Conservation (phyloP, 2,888 invertebrate species). For the Bombylius major region DNA sequence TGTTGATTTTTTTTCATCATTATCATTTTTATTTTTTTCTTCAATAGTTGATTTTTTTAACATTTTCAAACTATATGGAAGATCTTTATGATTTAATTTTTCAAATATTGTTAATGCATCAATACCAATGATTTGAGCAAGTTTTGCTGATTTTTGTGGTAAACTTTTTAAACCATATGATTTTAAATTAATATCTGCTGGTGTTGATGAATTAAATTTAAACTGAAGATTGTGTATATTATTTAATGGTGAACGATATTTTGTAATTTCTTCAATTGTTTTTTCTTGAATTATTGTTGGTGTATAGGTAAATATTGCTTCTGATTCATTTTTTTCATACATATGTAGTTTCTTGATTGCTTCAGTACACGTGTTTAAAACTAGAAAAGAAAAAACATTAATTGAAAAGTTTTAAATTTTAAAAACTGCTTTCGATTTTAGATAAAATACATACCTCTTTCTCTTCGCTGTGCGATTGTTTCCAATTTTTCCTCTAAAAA, state of each 20-base stretch:
- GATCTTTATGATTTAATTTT: not conserved
- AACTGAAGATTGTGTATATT: constrained; percentile 1
- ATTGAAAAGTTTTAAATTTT: no score
- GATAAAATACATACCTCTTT: not conserved
- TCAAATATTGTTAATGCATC: constrained; percentile 2
- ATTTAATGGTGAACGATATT: constrained; percentile 8
- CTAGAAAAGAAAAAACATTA: not conserved
- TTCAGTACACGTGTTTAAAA: constrained; percentile 4
- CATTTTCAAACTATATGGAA: not conserved
- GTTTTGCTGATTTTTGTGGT: constrained; percentile 2
- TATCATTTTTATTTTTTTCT: not conserved
- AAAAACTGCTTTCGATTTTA: no score
- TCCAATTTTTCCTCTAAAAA: not conserved
- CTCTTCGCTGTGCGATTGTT: not conserved
- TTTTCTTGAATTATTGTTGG: not conserved
- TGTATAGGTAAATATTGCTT: constrained; percentile 7
- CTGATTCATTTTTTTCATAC: not conserved
- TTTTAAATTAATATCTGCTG: not conserved
- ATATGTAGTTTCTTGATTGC: constrained; percentile 2
- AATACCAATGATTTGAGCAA: constrained; percentile 5
- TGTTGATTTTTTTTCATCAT: not conserved
- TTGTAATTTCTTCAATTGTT: no score
- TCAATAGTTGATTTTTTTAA: not conserved
- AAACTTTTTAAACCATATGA: constrained; percentile 6
- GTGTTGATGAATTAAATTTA: constrained; percentile 5